Conservation (phyloP, 1,140 invertebrate species). For the Sitophilus oryzae region DNA sequence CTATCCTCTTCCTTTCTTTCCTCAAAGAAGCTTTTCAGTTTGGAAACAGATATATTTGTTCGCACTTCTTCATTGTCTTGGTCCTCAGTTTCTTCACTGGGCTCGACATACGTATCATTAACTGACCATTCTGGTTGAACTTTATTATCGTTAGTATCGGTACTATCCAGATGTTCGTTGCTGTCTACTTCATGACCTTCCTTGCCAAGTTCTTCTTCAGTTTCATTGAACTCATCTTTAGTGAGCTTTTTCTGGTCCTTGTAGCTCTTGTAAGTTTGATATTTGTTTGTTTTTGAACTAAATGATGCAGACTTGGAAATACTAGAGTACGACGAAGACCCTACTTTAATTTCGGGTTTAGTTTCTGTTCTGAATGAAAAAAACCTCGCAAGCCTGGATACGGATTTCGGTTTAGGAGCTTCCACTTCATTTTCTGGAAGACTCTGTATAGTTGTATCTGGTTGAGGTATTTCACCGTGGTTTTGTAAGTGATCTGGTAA, state of each 20-base stretch:
- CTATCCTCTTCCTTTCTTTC: conserved; percentile 5
- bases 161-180: neutral
- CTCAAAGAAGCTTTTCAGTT: conserved; percentile 18
- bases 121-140: neutral
- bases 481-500: neutral
- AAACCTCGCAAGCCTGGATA: conserved; percentile 13
- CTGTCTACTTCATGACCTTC: neutral
- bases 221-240: neutral
- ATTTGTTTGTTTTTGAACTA: neutral
- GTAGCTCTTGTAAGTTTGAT: neutral
- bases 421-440: neutral
- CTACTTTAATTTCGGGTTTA: neutral
- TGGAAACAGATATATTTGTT: conserved; percentile 14
- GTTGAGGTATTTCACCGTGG: neutral
- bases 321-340: neutral
- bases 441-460: neutral
- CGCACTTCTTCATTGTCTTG: neutral
- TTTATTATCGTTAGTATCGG: neutral
- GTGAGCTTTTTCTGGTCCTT: neutral
- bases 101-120: neutral
- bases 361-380: conserved; percentile 17
- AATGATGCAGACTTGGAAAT: neutral
- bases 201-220: neutral
- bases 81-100: conserved; percentile 7
- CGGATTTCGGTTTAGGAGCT: conserved; percentile 1